Conservation (phyloP, 2,113 vertebrate species). For the Gila orcuttii region DNA sequence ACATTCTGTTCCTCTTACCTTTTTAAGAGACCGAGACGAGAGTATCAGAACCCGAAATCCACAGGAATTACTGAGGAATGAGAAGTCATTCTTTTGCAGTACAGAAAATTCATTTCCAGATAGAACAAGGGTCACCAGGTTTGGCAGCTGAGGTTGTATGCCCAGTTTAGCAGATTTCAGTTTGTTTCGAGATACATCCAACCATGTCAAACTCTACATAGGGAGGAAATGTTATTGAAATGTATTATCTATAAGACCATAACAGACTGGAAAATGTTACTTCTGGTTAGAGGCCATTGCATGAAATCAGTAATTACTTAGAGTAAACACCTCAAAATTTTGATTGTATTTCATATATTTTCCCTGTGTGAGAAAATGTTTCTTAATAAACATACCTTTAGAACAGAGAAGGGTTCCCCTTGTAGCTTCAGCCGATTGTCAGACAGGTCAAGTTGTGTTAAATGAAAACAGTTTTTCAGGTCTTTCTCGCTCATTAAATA, state of each 20-base stretch:
- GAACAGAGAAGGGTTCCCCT: conserved; percentile 79
- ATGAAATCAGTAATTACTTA: not conserved
- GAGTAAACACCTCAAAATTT: not conserved
- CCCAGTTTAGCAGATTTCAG: conserved; percentile 82
- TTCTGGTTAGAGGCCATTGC: not conserved
- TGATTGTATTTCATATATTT: not conserved
- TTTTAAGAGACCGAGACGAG: conserved; percentile 80
- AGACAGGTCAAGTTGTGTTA: conserved; percentile 78
- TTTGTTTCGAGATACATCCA: conserved; percentile 87
- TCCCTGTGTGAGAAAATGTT: not conserved
- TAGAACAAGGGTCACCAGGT: conserved; percentile 78
- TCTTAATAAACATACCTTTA: conserved; percentile 64
- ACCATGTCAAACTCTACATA: conserved; percentile 79
- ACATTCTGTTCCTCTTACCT: conserved; percentile 71
- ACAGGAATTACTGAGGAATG: conserved; percentile 79
- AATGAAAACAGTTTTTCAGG: conserved; percentile 74
- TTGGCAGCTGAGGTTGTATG: conserved; percentile 77
- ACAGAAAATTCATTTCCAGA: conserved; percentile 76
- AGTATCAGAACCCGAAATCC: conserved; percentile 82
- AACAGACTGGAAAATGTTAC: not conserved
- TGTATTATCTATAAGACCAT: not conserved
- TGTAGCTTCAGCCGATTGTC: conserved; percentile 80
- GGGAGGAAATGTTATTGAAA: not conserved
- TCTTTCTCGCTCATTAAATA: conserved; percentile 71
- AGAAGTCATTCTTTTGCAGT: conserved; percentile 81